Evolutionary conservation across 2,797 vertebrate species (phyloP).

Genomic region (Bovichtus diacanthus): DNA sequence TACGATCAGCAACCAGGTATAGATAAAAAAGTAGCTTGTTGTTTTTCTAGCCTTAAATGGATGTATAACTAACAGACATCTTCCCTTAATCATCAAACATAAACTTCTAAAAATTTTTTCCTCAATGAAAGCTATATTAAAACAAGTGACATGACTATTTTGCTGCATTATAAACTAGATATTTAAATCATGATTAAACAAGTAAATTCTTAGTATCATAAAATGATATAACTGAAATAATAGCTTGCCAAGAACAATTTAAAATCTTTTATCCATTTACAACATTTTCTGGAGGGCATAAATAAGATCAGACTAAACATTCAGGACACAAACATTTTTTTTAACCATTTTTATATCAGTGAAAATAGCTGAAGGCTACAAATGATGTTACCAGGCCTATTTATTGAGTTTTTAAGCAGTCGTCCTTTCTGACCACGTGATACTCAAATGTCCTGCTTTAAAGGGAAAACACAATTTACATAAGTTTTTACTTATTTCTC

Average conservation of each 20-base stretch:
- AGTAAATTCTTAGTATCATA: background rate
- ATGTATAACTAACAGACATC: background rate
- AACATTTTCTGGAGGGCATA: background rate
- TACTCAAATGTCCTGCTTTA: background rate
- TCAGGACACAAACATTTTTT: no score
- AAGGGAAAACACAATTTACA: background rate
- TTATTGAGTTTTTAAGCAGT: background rate
- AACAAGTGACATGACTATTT: background rate
- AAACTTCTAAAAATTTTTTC: background rate
- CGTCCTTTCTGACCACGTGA: background rate
- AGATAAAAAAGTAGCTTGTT: conserved; percentile 1
- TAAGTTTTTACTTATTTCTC: background rate
- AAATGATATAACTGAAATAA: background rate
- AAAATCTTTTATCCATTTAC: background rate
- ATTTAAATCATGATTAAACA: background rate
- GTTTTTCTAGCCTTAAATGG: background rate
- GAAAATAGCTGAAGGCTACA: background rate
- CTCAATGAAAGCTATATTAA: background rate
- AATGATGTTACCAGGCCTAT: background rate
- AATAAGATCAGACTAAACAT: background rate
- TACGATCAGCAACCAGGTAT: background rate
- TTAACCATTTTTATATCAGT: background rate
- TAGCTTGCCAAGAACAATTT: no score
- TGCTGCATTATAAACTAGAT: background rate
- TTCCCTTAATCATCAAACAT: background rate